Base-by-base conservation (phyloP, 2,888 invertebrate genomes). In the Tetrapedia diversipes region DNA sequence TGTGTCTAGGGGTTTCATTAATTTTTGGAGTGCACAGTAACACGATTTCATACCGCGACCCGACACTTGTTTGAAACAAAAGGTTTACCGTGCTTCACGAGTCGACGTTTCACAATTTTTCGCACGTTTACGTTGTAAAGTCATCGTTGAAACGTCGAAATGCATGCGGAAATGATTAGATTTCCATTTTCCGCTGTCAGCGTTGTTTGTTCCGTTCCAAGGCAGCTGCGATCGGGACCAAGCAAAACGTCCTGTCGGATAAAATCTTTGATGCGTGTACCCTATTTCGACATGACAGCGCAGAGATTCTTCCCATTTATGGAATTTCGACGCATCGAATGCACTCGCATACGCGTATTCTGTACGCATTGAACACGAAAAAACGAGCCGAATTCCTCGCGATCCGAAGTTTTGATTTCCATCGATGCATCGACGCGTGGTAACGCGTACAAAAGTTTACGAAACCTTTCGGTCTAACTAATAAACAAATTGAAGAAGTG, bases 221-320 rank as follows among this genome's bases (percentile, higher is more conserved):
- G 19, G 14, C 43, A 10, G 22, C 43, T 24, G 39, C 43, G 65
- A 41, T 61, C 60, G n/a, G 14, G 10, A 22, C 24, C 34, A 22
- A n/a, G 19, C 22, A 16, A 49, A 56, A 39, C 24, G 51, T n/a
- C n/a, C 16, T 32, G 39, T 11, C 22, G 2, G 71, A 47, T 47
- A 45, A 64, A 64, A 65, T 39, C 57, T 53, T 64, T 72, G 74
- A 65, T 53, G 47, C 64, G 71, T 27, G 43, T 51, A 51, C 43
- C 3, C 37, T 1, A n/a, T 29, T 29, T 56, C n/a, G 49, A 68
- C 59, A 24, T 24, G 57, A 16, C 39, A 32, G 54, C 45, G 34
- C 34, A 4, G 27, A 27, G n/a, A 59, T 59, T 24, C 19, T 27
- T 22, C 4, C 11, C 27, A 64, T 49, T 11, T 7, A 14, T 29